Base-by-base conservation (phyloP, 23 tunicate genomes). In the Halocynthia aurantium region DNA sequence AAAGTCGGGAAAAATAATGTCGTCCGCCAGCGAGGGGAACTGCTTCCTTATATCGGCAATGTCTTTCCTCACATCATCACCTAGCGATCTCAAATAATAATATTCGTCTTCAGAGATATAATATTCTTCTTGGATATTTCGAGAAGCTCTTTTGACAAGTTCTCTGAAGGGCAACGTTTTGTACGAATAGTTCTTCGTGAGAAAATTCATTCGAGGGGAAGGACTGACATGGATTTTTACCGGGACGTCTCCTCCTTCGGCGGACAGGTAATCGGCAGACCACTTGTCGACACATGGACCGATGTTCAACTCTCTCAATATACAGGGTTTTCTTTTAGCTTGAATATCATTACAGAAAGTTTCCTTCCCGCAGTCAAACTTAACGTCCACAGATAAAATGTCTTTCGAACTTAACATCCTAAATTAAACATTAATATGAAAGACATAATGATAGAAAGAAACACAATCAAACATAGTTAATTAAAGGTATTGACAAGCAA, bases 1-100 rank as follows among this genome's bases (percentile, higher is more conserved):
- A 60, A 82, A 82, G 56, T 78, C 50, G 6, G 98, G 98, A 7
- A 86, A 71, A 18, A 57, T 78, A 67, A 92, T 79, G 56, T 92
- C 98, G 9, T 92, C 75, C 0, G 75, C 54, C 7, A 92, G 52
- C n/a, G 69, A 53, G n/a, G 98, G 98, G 75, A 84, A 92, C 70
- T 92, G 98, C 52, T 73, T 71, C 6, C 67, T 50, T 10, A 92
- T 76, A 68, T 92, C 80, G 20, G 98, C 90, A 8, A 80, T 75
- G 8, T 86, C 82, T 86, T 69, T 82, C 73, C 98, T 70, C 20
- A 79, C 87, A 71, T 92, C 86, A 61, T 76, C 84, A 52, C 98
- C 98, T 8, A 92, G 77, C 12, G 98, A 92, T 64, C 98, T 78
- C 51, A 92, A 82, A 73, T 92, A 92, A 58, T 92, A 92, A 75